phyloP scores from a whole-genome alignment of 2,113 vertebrate species.

The Telmatochromis sp. region DNA sequence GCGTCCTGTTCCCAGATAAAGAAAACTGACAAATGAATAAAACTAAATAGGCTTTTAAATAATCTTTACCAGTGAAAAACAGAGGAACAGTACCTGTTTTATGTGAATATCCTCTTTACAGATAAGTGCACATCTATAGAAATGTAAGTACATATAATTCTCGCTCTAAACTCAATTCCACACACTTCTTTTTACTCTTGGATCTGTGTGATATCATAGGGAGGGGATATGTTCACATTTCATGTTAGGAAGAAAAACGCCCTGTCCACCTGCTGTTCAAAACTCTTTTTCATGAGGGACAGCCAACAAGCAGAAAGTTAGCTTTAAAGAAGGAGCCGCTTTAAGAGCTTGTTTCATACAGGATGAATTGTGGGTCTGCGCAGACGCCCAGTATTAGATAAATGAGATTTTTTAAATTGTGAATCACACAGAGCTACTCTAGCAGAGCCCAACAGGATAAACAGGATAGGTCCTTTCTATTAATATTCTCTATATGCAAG shows the following conservation, averaged over 20 bases:
- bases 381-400: neutral
- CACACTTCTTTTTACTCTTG: neutral
- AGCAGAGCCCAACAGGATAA: neutral
- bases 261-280: neutral
- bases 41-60: neutral
- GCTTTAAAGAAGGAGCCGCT: neutral
- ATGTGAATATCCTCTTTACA: neutral
- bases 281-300: neutral
- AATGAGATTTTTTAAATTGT: neutral
- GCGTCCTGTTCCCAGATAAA: neutral
- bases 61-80: neutral
- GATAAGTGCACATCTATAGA: neutral
- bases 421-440: neutral
- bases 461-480: neutral
- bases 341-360: neutral
- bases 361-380: neutral
- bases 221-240: neutral
- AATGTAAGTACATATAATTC: neutral
- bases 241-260: neutral
- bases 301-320: neutral
- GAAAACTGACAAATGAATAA: neutral
- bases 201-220: neutral
- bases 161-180: neutral
- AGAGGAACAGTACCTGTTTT: neutral
- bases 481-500: neutral